These are phyloP conservation scores for Chymomyza fuscimana DNA, from an alignment of 2,888 invertebrate species.

Conservation along the genomic window DNA sequence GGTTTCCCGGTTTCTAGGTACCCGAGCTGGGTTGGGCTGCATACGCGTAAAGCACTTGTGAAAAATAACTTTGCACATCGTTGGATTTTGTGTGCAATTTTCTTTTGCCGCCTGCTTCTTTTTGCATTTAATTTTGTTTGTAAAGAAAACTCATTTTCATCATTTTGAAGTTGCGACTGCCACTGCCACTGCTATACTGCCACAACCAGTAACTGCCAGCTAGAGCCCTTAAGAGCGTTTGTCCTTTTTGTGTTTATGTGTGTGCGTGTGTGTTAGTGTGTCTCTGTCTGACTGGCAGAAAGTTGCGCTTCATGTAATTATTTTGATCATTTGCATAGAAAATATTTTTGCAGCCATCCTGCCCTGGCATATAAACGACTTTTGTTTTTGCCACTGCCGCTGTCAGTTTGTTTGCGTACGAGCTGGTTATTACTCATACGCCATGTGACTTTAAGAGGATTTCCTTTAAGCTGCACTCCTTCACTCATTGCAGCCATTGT, in stretches of 20 bases:
- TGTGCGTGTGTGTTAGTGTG: neutral
- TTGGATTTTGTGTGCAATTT: conserved; percentile 25
- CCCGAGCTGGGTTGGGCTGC: neutral
- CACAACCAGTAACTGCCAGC: neutral
- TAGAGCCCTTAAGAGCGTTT: neutral
- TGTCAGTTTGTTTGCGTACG: neutral
- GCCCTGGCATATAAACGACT: conserved; percentile 11
- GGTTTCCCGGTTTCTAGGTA: neutral
- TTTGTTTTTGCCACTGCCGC: conserved; percentile 7
- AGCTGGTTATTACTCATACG: conserved; percentile 21
- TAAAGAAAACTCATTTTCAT: conserved; percentile 74
- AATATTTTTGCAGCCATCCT: conserved; percentile 37
- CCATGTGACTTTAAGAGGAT: neutral
- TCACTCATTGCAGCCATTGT: conserved; percentile 1
- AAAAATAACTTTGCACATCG: conserved; percentile 31
- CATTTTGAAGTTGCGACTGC: conserved; percentile 70
- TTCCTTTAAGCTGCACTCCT: neutral
- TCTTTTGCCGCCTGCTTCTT: conserved; percentile 5
- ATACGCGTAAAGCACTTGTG: conserved; percentile 22
- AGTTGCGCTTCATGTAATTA: conserved; percentile 71
- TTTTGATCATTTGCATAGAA: conserved; percentile 74
- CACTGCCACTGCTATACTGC: conserved; percentile 25
- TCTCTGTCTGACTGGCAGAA: conserved; percentile 22
- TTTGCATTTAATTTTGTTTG: conserved; percentile 72
- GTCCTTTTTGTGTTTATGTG: neutral